Percentiles rank a stretch among this genome's conserved stretches.
Conservation (phyloP, 2,888 invertebrate species). For the Lordiphosa andalusiaca region DNA sequence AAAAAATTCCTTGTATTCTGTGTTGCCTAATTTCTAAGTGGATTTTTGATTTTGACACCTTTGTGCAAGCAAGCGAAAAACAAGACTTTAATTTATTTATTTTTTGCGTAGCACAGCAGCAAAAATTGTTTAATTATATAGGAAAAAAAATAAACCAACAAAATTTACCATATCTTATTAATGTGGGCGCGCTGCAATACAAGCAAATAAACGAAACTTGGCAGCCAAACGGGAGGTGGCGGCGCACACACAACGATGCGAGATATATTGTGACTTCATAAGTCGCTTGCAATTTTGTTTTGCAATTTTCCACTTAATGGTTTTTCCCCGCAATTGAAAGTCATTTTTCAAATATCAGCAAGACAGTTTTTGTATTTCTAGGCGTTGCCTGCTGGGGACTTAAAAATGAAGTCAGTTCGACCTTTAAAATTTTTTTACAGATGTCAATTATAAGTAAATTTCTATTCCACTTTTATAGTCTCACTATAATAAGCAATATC, state of each 20-base stretch:
- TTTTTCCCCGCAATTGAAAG: conserved; percentile 32
- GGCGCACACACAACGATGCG: conserved; percentile 1
- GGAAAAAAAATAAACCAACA: neutral
- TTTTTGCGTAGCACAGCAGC: conserved; percentile 49
- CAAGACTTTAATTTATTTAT: conserved; percentile 5
- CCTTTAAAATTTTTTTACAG: conserved; percentile 5
- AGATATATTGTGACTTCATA: conserved; percentile 44
- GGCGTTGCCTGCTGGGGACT: conserved; percentile 26
- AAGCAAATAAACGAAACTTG: conserved; percentile 4
- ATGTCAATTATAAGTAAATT: conserved; percentile 29
- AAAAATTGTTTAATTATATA: conserved; percentile 10
- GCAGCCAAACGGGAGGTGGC: conserved; percentile 22
- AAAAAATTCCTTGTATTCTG: too few relatives aligned
- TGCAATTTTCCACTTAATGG: conserved; percentile 55
- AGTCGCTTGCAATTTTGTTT: conserved; percentile 41
- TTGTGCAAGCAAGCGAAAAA: conserved; percentile 35
- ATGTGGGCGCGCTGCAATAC: conserved; percentile 32
- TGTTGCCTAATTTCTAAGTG: neutral
- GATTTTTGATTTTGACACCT: conserved; percentile 32
- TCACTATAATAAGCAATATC: conserved; percentile 37
- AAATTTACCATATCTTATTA: conserved; percentile 12
- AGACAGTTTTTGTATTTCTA: conserved; percentile 28
- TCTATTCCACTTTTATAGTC: conserved; percentile 2
- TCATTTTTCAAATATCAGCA: conserved; percentile 40
- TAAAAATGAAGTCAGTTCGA: conserved; percentile 7